Conservation (phyloP, 2,797 vertebrate genomes). For the Pelobates cultripes region DNA sequence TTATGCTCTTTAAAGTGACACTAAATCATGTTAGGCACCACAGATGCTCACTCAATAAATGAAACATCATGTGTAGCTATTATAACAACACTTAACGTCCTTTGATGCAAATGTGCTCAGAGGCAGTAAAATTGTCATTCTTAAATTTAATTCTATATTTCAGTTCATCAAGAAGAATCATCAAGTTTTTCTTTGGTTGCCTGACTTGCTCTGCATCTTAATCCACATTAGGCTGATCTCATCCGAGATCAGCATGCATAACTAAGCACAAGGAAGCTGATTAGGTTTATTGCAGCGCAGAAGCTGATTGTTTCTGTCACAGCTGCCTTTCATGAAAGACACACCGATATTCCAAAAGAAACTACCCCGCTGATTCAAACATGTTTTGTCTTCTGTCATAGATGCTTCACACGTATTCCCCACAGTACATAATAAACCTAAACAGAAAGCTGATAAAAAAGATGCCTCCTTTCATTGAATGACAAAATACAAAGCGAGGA, state of each 20-base stretch:
- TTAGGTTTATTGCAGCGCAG: slow-evolving; percentile 49
- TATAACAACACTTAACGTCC: no score
- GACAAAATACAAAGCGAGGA: slow-evolving; percentile 63
- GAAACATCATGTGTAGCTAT: background rate
- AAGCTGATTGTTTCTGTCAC: slow-evolving; percentile 43
- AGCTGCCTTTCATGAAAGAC: slow-evolving; percentile 68
- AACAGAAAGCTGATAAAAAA: slow-evolving; percentile 68
- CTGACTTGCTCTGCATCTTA: slow-evolving; percentile 53
- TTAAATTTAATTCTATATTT: background rate
- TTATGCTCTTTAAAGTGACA: no score
- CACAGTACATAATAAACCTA: slow-evolving; percentile 51
- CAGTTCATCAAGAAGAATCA: background rate
- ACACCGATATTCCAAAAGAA: slow-evolving; percentile 58
- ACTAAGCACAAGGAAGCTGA: slow-evolving; percentile 4
- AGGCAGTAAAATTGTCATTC: background rate
- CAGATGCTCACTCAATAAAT: no score
- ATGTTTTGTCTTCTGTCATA: slow-evolving; percentile 59
- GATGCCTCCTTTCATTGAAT: slow-evolving; percentile 69
- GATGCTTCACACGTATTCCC: slow-evolving; percentile 27
- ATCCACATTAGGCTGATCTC: slow-evolving; percentile 59
- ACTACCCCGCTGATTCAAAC: slow-evolving; percentile 58
- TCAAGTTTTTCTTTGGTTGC: slow-evolving; percentile 32
- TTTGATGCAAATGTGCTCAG: background rate
- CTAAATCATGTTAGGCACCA: no score
- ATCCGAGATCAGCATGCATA: slow-evolving; percentile 47